Conservation (phyloP, 2,888 invertebrate genomes). For the Rugalucina vietnamica region DNA sequence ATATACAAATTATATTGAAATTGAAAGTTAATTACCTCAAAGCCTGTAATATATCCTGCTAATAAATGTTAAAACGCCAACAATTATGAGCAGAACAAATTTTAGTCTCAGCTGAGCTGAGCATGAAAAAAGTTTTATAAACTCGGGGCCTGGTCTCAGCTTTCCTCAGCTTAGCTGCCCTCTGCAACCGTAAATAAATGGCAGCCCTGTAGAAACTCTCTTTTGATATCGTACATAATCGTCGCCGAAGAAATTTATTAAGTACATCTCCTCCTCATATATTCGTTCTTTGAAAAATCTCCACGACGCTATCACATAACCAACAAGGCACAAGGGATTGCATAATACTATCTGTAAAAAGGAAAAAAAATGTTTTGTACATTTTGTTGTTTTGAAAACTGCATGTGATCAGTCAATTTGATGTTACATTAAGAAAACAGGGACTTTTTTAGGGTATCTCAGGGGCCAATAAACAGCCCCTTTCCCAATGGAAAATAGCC, state of each 20-base stretch:
- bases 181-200: slow-evolving; percentile 91
- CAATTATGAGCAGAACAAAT: neutral
- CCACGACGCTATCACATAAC: slow-evolving; percentile 94
- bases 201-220: slow-evolving; percentile 93
- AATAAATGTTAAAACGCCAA: neutral
- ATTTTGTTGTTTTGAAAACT: too few species aligned
- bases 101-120: neutral
- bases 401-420: too few species aligned
- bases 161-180: slow-evolving; percentile 38
- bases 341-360: slow-evolving; percentile 90
- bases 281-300: slow-evolving; percentile 95
- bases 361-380: too few species aligned
- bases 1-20: neutral
- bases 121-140: neutral
- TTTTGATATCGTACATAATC: slow-evolving; percentile 94
- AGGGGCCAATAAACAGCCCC: too few species aligned
- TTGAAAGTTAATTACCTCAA: neutral
- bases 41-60: neutral
- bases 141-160: neutral
- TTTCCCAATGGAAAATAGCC: too few species aligned
- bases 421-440: too few species aligned
- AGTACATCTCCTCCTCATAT: slow-evolving; percentile 93
- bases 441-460: too few species aligned
- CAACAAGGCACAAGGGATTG: slow-evolving; percentile 94
- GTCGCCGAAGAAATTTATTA: slow-evolving; percentile 96